Percentiles rank a stretch among this genome's conserved stretches.
Evolutionary conservation across 1,140 invertebrate genomes (phyloP).

Genomic region (Drosophila hydei): DNA sequence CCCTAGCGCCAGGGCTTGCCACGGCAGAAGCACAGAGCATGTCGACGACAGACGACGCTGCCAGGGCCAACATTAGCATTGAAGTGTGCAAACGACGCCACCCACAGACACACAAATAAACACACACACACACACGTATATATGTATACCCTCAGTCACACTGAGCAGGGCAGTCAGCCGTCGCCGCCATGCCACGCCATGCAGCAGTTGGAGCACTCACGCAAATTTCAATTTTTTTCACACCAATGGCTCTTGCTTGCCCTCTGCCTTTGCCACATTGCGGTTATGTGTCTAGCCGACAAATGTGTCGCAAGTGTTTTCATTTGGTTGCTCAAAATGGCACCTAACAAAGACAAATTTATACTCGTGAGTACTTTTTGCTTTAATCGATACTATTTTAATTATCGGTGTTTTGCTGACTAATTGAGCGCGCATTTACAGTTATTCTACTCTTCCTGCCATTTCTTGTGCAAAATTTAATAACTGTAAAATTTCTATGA

Average conservation of each 20-base stretch:
- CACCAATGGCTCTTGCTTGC: conserved; percentile 77
- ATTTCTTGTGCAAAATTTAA: not conserved
- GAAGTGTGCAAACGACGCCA: conserved; percentile 82
- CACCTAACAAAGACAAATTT: not conserved
- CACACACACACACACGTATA: conserved; percentile 13
- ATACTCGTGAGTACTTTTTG: not conserved
- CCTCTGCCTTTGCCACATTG: conserved; percentile 73
- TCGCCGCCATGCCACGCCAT: conserved; percentile 49
- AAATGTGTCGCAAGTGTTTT: conserved; percentile 28
- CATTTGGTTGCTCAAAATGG: not conserved
- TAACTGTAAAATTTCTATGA: not conserved
- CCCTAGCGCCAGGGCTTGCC: conserved; percentile 50
- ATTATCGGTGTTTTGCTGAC: not conserved
- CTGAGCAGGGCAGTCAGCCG: conserved; percentile 42
- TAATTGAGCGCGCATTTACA: not conserved
- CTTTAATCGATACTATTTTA: not conserved
- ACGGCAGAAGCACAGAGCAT: conserved; percentile 60
- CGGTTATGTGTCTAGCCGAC: conserved; percentile 51
- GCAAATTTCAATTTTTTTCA: conserved; percentile 83
- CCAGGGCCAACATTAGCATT: conserved; percentile 83
- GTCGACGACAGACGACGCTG: conserved; percentile 80
- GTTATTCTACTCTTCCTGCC: not conserved
- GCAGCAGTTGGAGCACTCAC: conserved; percentile 80
- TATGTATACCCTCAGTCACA: conserved; percentile 18
- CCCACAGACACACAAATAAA: conserved; percentile 61